Base-by-base conservation (phyloP, 1,140 invertebrate species). In the Mesaphorura yosii region DNA sequence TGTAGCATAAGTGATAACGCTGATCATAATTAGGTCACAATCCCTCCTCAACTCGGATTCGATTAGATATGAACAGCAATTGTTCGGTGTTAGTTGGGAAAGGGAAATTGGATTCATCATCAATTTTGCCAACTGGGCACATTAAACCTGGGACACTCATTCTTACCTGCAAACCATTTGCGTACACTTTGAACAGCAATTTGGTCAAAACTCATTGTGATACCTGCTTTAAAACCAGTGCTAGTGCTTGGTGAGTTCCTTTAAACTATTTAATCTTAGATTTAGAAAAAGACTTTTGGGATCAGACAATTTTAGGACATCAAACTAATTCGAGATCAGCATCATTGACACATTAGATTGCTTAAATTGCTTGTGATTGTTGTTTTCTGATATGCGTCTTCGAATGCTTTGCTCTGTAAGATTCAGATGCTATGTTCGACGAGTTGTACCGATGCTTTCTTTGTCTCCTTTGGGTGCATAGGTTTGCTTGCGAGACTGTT, bases 141-240 rank as follows among this genome's bases (percentile, higher is more conserved):
- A 47, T 58, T 27, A 57, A 59, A 48, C 20, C 55, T 15, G 60
- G 60, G 5, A 48, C 48, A 26, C 22, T 62, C 4, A 51, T 62
- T 12, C 37, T 62, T 7, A 54, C 46, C 1, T 57, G 51, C 27
- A 62, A 62, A 55, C 60, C 60, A 22, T 62, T 57, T 38, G 60
- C 57, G 2, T 59, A 54, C 44, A 22, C 54, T 25, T 23, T 62
- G 4, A 48, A 23, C 39, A 29, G n/a, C 3, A 53, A 59, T 12
- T 59, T 48, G 19, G 27, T 46, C 3, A 1, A 42, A 7, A 47
- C 10, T 38, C 51, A 39, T 3, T 62, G 60, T 49, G 57, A 62
- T 29, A 42, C 49, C 31, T 62, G 60, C 27, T 59, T 62, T 29
- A 56, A 48, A 54, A 48, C 25, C 25, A 41, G 31, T n/a, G n/a